Conservation (phyloP, 2,113 vertebrate genomes). For the Paramormyrops kingsleyae region DNA sequence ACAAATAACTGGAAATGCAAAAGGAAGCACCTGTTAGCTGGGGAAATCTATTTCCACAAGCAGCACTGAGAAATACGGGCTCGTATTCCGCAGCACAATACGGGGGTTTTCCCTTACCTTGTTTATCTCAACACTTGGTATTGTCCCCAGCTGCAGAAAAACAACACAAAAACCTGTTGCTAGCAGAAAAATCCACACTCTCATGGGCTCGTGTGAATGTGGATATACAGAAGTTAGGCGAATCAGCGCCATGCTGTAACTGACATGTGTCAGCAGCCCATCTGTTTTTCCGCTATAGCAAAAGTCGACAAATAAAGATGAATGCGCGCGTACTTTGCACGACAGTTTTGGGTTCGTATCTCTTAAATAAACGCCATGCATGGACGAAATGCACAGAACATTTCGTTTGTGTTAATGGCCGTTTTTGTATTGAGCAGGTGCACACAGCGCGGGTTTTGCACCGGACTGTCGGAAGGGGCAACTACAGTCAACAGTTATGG, state of each 20-base stretch:
- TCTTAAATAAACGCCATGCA: background rate
- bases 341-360: background rate
- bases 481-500: background rate
- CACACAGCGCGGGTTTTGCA: background rate
- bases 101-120: constrained; percentile 60
- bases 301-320: background rate
- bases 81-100: constrained; percentile 61
- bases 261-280: background rate
- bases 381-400: background rate
- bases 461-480: background rate
- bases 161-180: constrained; percentile 24
- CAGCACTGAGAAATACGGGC: constrained; percentile 56
- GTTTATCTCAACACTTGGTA: constrained; percentile 50
- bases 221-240: background rate
- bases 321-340: background rate
- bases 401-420: background rate
- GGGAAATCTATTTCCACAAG: constrained; percentile 55
- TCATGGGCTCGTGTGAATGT: background rate
- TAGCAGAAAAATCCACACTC: background rate
- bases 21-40: constrained; percentile 69
- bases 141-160: constrained; percentile 50
- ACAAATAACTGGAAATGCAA: constrained; percentile 42
- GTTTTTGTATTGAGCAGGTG: background rate
- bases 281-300: background rate
- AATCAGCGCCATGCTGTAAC: background rate